Evolutionary conservation across 2,888 invertebrate species (phyloP).

Genomic region (Deilephila porcellus): DNA sequence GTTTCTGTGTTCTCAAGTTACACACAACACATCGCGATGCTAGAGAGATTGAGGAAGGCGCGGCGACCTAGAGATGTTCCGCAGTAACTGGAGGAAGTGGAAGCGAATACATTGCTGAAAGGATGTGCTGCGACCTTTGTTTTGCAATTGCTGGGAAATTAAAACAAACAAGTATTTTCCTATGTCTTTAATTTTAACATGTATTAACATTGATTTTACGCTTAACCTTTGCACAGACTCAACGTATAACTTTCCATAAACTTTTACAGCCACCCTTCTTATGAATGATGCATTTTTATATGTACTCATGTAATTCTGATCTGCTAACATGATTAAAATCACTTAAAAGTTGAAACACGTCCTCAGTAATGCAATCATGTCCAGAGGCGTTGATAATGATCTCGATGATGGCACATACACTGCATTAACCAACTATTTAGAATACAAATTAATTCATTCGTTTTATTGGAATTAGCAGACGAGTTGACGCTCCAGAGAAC

Average conservation of each 20-base stretch:
- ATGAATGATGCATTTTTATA: neutral
- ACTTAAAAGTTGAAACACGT: neutral
- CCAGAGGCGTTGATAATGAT: neutral
- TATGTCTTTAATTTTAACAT: neutral
- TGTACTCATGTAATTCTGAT: neutral
- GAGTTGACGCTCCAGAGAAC: neutral
- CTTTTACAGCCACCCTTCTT: too few species aligned
- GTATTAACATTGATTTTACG: too few species aligned
- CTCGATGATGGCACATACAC: neutral
- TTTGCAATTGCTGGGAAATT: neutral
- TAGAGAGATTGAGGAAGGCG: neutral
- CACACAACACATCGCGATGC: conserved; percentile 5
- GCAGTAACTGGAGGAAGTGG: conserved; percentile 12
- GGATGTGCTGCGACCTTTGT: conserved; percentile 17
- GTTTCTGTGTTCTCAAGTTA: conserved; percentile 15
- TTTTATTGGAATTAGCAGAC: neutral
- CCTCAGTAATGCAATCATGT: neutral
- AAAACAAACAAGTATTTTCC: neutral
- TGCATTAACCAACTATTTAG: neutral
- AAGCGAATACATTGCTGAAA: conserved; percentile 7
- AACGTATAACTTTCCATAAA: too few species aligned
- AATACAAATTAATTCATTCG: conserved; percentile 6
- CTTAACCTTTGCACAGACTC: too few species aligned
- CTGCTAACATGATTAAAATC: neutral
- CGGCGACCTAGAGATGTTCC: conserved; percentile 15